phyloP scores from a whole-genome alignment of 64 coral and sea anemone genomes.

The Anthopleura sola region DNA sequence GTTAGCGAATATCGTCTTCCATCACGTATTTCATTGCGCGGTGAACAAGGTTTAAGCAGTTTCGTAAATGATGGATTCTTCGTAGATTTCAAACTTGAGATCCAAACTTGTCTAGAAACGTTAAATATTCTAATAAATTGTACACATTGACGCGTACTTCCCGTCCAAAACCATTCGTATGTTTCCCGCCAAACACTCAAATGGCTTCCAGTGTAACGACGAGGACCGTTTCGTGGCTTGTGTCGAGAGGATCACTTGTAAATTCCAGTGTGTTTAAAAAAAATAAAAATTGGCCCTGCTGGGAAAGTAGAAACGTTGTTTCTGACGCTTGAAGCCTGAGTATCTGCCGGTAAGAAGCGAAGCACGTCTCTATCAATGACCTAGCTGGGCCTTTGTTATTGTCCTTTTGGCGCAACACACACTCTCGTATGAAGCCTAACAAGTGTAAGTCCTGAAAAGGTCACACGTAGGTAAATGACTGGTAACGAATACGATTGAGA shows the following conservation, averaged over 20 bases:
- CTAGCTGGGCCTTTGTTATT: background rate
- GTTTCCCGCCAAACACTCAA: slow-evolving; percentile 9
- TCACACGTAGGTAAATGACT: background rate
- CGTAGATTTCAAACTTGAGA: background rate
- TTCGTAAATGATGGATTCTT: background rate
- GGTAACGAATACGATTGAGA: background rate
- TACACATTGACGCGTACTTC: background rate
- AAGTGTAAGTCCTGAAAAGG: background rate
- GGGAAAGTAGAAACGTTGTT: background rate
- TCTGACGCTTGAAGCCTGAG: background rate
- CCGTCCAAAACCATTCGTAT: background rate
- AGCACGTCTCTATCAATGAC: background rate
- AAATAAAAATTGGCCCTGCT: background rate
- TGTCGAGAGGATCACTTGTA: background rate
- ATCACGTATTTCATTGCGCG: background rate
- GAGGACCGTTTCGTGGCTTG: background rate
- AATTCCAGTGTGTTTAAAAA: background rate
- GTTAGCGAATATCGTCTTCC: slow-evolving; percentile 9
- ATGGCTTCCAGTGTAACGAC: background rate
- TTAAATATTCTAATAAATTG: background rate
- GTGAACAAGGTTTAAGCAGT: background rate
- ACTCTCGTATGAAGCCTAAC: background rate
- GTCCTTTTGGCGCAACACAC: background rate
- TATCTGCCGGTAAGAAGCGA: background rate
- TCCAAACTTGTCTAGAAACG: background rate